phyloP scores from a whole-genome alignment of 2,888 invertebrate genomes.

The Leptopilina drosophilae region DNA sequence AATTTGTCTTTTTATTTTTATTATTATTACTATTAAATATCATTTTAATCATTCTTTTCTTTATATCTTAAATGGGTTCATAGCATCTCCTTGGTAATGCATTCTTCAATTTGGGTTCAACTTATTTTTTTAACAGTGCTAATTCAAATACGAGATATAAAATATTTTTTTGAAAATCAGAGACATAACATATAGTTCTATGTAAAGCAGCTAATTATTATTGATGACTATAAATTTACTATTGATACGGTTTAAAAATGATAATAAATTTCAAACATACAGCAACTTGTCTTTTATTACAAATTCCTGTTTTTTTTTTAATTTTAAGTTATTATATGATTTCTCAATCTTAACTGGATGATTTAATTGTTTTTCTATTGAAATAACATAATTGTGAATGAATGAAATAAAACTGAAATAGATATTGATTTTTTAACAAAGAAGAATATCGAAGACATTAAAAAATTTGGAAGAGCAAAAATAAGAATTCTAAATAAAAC shows the following conservation, averaged over 20 bases:
- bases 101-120: neutral
- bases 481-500: too few relatives aligned
- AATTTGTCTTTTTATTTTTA: neutral
- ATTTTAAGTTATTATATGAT: too few relatives aligned
- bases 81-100: neutral
- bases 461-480: too few relatives aligned
- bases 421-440: too few relatives aligned
- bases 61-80: neutral
- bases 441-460: too few relatives aligned
- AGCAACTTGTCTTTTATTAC: neutral
- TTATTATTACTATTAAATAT: neutral
- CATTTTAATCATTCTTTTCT: neutral
- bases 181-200: conserved; percentile 7
- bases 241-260: conserved; percentile 1
- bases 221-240: conserved; percentile 1
- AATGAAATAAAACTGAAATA: too few relatives aligned
- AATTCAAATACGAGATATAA: neutral
- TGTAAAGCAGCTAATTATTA: neutral
- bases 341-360: too few relatives aligned
- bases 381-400: too few relatives aligned
- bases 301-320: too few relatives aligned
- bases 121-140: neutral
- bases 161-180: neutral
- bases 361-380: too few relatives aligned
- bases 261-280: conserved; percentile 46